A percentile compares a stretch with the other conserved stretches of the same genome.
Conservation (phyloP, 2,888 invertebrate species). For the Operophtera brumata region DNA sequence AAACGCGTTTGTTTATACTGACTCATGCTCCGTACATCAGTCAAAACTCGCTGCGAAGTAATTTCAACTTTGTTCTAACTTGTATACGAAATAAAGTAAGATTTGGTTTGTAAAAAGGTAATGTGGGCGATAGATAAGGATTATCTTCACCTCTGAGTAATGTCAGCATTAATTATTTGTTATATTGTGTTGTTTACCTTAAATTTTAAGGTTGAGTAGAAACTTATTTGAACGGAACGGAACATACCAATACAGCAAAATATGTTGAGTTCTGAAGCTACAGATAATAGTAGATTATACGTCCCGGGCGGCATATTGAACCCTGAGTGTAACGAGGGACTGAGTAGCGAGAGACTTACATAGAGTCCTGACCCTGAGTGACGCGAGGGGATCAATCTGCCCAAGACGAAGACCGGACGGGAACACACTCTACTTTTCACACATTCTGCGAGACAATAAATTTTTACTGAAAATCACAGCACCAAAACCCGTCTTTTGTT, state of each 20-base stretch:
- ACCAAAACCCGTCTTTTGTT: too few relatives aligned
- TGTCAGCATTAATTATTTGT: slow-evolving; percentile 29
- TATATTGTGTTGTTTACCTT: slow-evolving; percentile 20
- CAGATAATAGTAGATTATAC: not conserved
- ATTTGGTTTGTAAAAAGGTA: slow-evolving; percentile 28
- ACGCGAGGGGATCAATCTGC: too few relatives aligned
- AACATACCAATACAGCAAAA: not conserved
- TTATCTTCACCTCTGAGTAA: slow-evolving; percentile 40
- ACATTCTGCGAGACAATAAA: too few relatives aligned
- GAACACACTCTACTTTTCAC: too few relatives aligned
- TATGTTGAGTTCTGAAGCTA: not conserved
- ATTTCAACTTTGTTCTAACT: slow-evolving; percentile 43
- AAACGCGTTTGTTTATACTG: slow-evolving; percentile 50
- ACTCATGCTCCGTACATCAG: slow-evolving; percentile 45
- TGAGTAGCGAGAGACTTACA: too few relatives aligned
- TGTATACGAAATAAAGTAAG: slow-evolving; percentile 31
- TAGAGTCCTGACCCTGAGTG: too few relatives aligned
- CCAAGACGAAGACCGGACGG: too few relatives aligned
- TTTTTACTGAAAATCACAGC: too few relatives aligned
- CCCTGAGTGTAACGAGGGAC: too few relatives aligned
- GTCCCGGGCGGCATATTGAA: too few relatives aligned
- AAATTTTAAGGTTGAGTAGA: slow-evolving; percentile 11
- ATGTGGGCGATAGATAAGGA: slow-evolving; percentile 66
- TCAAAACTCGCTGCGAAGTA: slow-evolving; percentile 26
- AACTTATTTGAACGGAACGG: not conserved